Base-by-base conservation (phyloP, 2,888 invertebrate species). In the Girardia tigrina region DNA sequence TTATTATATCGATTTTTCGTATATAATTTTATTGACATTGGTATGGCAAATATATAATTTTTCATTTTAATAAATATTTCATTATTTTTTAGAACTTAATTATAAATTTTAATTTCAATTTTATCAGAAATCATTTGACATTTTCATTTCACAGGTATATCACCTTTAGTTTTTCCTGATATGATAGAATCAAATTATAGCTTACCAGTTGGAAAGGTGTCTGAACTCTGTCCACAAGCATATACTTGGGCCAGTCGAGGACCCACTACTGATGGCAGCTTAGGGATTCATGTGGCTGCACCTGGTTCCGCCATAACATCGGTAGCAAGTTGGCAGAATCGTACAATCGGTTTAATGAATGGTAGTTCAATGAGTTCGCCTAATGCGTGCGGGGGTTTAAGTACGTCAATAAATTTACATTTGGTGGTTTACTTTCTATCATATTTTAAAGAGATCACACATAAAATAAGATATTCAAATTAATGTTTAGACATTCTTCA, bases 291-390 rank as follows among this genome's bases (percentile, higher is more conserved):
- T 6, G 88, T 97, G 12, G 91, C 91, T 85, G 97, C 97, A 69
- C 94, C 94, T 27, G 94, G 94, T 74, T 94, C 82, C 1, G 84
- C 84, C 73, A 83, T 84, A 42, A 81, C 83, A 4, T 91, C 92
- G 16, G 94, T 97, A 28, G 91, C 95, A 78, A 90, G 87, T 81
- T 98, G 91, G 85, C 92, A 92, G 0, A 87, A 95, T 79, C 87
- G 91, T 77, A 84, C 85, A 6, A 82, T 84, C 76, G 93, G 94
- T 82, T 87, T 97, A 12, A 92, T 95, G 91, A 95, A 95, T 84
- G 97, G 95, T 28, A 97, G 95, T 0, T 94, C 94, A 77, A 98
- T 98, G 97, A 90, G 94, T 12, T 91, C 94, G 0, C 97, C 97
- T 0, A 94, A 95, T 85, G 94, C 92, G 0, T 90, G 93, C 71